These are phyloP conservation scores for Mythimna ferrago DNA, from an alignment of 2,888 invertebrate species.

Conservation along the genomic window DNA sequence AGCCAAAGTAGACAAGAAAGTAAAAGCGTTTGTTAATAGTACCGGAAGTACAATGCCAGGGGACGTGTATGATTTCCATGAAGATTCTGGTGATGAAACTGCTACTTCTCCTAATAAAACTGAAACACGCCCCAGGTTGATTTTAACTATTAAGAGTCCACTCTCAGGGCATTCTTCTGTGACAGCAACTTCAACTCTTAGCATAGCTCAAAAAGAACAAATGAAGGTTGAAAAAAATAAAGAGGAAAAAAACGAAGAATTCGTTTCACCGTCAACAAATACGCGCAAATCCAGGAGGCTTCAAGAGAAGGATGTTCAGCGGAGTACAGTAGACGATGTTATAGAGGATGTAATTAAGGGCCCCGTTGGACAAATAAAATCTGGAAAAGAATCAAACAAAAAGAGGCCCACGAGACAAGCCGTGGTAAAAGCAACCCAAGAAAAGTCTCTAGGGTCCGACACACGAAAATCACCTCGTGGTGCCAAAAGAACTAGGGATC, in stretches of 20 bases:
- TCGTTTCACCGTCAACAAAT: conserved; percentile 92
- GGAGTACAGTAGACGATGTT: conserved; percentile 95
- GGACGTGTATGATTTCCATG: conserved; percentile 97
- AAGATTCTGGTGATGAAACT: conserved; percentile 96
- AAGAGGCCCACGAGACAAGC: conserved; percentile 91
- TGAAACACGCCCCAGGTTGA: conserved; percentile 93
- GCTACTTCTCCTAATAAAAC: conserved; percentile 82
- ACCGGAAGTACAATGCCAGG: conserved; percentile 92
- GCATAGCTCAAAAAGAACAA: conserved; percentile 82
- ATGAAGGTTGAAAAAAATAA: conserved; percentile 81
- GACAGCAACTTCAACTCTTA: conserved; percentile 83
- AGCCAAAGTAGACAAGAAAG: conserved; percentile 89
- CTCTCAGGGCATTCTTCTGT: conserved; percentile 84
- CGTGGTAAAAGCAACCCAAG: conserved; percentile 75
- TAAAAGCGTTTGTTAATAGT: conserved; percentile 83
- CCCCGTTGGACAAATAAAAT: conserved; percentile 76
- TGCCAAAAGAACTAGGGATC: conserved; percentile 91
- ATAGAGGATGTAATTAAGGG: conserved; percentile 97
- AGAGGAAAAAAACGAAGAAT: conserved; percentile 91
- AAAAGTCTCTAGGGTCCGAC: conserved; percentile 76
- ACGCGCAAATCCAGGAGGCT: conserved; percentile 95
- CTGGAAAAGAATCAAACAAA: conserved; percentile 79
- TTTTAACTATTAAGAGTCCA: conserved; percentile 95
- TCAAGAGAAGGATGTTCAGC: conserved; percentile 94
- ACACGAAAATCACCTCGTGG: conserved; percentile 92